Evolutionary conservation across 1,140 invertebrate species (phyloP), one percentile per base, ranked within the genome.

Genomic region (Ruditapes philippinarum): DNA sequence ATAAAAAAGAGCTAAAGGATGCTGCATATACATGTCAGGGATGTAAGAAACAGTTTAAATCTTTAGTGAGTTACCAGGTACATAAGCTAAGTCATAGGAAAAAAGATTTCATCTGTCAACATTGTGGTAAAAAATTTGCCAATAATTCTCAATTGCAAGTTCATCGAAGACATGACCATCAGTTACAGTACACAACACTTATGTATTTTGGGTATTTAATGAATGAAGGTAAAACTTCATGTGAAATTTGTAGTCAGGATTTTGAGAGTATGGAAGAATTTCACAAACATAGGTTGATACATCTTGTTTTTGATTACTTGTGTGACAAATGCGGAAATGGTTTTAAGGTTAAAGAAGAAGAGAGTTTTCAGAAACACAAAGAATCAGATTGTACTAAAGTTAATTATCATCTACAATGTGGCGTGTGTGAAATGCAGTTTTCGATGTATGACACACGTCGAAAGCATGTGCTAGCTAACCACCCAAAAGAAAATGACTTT

Each of bases 41-140:
- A 17, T 87, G 84, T 68, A 76, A 87, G 54, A 87, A 87, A 65
- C 36, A 49, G 73, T 87, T 87, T 31, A 87, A 76, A 25, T 60
- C 70, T 40, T 38, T 62, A 38, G 73, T 87, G 0, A 79, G 73
- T 49, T 79, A 73, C 28, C 73, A 78, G 42, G 73, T 78, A 36
- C 84, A 87, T 45, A 78, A 87, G 51, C 73, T 78, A 12, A 87
- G 49, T 62, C 84, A 87, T 40, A 87, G 74, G 57, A 87, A 87
- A 33, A 87, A 79, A 33, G 74, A 87, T 36, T 49, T 60, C 40
- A 38, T 78, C 2, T 87, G 84, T 65, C 51, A 51, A 25, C 74
- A 87, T 28, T 87, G 84, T 49, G 74, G 68, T 28, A 62, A 87
- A 70, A 65, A 14, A 17, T 87, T 87, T 33, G 36, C 51, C 17